Conservation (phyloP, 2,113 vertebrate genomes). For the Xiphophorus couchianus region DNA sequence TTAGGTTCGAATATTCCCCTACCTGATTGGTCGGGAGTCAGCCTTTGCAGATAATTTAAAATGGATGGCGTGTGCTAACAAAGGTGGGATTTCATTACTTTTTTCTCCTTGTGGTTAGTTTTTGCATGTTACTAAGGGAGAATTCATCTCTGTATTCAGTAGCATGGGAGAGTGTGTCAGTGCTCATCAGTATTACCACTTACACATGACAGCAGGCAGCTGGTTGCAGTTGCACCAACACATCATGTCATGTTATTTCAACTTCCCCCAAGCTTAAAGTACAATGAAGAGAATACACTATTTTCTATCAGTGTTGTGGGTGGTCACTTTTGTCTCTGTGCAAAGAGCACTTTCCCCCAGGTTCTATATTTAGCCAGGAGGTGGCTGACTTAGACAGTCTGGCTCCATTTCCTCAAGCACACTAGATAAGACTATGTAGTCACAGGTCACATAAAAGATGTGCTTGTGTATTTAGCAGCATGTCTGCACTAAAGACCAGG, state of each 20-base stretch:
- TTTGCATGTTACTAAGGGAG: constrained; percentile 23
- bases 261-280: constrained; percentile 36
- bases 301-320: constrained; percentile 44
- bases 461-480: constrained; percentile 17
- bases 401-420: constrained; percentile 64
- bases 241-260: constrained; percentile 49
- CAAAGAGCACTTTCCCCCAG: constrained; percentile 47
- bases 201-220: constrained; percentile 44
- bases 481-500: constrained; percentile 39
- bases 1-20: constrained; percentile 83
- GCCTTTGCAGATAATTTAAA: constrained; percentile 98
- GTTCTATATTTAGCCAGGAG: constrained; percentile 66
- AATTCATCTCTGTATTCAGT: constrained; percentile 9
- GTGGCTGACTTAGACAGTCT: constrained; percentile 63
- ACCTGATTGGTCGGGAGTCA: constrained; percentile 91
- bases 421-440: constrained; percentile 57
- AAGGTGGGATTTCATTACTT: constrained; percentile 82
- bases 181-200: constrained; percentile 44
- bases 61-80: constrained; percentile 99
- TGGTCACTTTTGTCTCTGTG: constrained; percentile 54
- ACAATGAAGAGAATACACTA: constrained; percentile 12
- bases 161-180: constrained; percentile 39
- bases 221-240: constrained; percentile 48
- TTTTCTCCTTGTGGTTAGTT: constrained; percentile 31
- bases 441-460: constrained; percentile 51